Conservation (phyloP, 2,888 invertebrate genomes). For the Trachelus stipa region DNA sequence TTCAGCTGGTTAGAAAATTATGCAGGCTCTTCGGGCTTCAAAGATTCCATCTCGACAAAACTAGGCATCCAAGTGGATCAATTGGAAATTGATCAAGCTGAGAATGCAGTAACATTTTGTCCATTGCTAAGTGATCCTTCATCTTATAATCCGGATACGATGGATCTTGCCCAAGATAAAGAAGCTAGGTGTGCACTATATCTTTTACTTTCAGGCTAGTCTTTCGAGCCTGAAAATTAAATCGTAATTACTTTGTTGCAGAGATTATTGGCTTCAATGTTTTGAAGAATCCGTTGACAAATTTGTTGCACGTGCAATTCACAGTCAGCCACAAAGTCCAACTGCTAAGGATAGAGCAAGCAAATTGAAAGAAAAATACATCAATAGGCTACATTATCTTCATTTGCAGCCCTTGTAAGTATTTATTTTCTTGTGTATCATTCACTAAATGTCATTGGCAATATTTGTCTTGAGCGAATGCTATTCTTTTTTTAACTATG, state of each 20-base stretch:
- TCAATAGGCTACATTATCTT: conserved; percentile 81
- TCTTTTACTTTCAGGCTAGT: neutral
- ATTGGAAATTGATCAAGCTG: conserved; percentile 65
- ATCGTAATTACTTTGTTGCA: conserved; percentile 32
- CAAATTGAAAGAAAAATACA: conserved; percentile 85
- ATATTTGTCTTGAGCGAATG: neutral
- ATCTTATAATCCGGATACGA: conserved; percentile 90
- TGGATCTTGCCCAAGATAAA: conserved; percentile 86
- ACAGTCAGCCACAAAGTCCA: conserved; percentile 80
- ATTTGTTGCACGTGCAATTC: conserved; percentile 85
- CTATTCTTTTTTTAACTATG: neutral
- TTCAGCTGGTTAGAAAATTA: conserved; percentile 78
- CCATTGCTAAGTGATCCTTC: conserved; percentile 82
- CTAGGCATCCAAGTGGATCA: conserved; percentile 62
- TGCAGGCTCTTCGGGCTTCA: conserved; percentile 74
- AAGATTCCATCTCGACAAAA: conserved; percentile 66
- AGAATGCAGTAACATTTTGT: conserved; percentile 73
- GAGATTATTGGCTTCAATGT: conserved; percentile 91
- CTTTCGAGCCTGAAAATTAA: neutral
- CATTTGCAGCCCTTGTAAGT: conserved; percentile 84
- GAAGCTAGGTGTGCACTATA: conserved; percentile 76
- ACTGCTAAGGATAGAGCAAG: conserved; percentile 84
- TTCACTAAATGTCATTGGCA: conserved; percentile 1
- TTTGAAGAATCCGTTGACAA: conserved; percentile 88
- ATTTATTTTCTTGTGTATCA: conserved; percentile 13